These are phyloP conservation scores for Aphyosemion australe DNA, from an alignment of 2,113 vertebrate genomes.

Conservation along the genomic window DNA sequence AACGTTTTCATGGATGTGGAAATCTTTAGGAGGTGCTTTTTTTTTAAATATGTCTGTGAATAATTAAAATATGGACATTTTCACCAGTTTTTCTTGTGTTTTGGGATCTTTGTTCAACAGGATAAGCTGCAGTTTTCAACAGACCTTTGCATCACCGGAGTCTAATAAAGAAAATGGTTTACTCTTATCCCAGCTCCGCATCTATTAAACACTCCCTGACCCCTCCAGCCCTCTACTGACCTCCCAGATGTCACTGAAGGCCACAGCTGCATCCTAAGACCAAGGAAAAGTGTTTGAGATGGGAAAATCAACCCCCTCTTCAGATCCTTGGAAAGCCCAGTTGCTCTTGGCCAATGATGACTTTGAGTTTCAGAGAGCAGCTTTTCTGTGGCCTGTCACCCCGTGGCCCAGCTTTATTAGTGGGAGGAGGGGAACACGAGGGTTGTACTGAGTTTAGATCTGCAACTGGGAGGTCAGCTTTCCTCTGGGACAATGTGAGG, in stretches of 20 bases:
- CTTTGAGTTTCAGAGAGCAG: conserved; percentile 25
- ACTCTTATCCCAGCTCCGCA: conserved; percentile 36
- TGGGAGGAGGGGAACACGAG: conserved; percentile 27
- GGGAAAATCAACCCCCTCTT: conserved; percentile 14
- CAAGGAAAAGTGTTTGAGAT: conserved; percentile 19
- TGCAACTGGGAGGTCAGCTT: conserved; percentile 72
- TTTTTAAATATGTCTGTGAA: no score
- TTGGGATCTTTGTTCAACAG: no score
- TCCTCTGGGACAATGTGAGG: conserved; percentile 81
- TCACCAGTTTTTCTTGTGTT: no score
- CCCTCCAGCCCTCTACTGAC: conserved; percentile 29
- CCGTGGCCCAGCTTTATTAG: conserved; percentile 22
- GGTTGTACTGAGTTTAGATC: conserved; percentile 52
- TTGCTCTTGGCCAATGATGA: conserved; percentile 4
- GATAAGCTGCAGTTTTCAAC: no score
- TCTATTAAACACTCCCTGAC: conserved; percentile 59
- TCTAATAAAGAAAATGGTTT: conserved; percentile 16
- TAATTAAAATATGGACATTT: no score
- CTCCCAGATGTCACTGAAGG: conserved; percentile 41
- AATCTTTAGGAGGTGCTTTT: no score
- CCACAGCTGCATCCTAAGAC: conserved; percentile 69
- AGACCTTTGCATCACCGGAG: no score
- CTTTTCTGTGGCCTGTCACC: conserved; percentile 33
- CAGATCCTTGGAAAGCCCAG: conserved; percentile 13
- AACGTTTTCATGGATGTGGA: no score